Percentiles rank a stretch among this genome's conserved stretches.
Evolutionary conservation across 2,113 vertebrate species (phyloP).

Genomic region (Paralichthys olivaceus): DNA sequence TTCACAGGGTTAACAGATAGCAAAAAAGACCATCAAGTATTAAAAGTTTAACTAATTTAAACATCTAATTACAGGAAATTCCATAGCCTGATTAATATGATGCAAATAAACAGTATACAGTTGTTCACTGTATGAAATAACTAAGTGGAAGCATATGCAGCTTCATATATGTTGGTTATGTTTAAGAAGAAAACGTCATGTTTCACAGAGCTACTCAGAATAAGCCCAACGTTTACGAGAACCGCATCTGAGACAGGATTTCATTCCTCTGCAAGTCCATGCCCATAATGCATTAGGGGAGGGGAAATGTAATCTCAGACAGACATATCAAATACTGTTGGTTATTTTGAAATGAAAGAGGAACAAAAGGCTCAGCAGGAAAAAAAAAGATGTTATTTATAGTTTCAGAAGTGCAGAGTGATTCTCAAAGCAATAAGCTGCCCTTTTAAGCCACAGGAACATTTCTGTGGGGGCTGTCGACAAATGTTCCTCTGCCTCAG

Average conservation of each 20-base stretch:
- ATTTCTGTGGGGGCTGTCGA: conserved; percentile 1
- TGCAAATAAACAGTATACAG: background rate
- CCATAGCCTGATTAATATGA: background rate
- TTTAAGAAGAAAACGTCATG: background rate
- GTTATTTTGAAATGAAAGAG: conserved; percentile 35
- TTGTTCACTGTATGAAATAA: background rate
- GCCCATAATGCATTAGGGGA: conserved; percentile 31
- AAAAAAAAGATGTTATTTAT: conserved; percentile 34
- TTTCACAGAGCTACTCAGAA: conserved; percentile 22
- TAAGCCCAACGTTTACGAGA: conserved; percentile 22
- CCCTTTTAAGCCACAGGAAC: conserved; percentile 15
- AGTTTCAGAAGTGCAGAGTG: conserved; percentile 26
- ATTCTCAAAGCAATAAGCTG: conserved; percentile 40
- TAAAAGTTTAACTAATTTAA: no score
- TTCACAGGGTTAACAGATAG: background rate
- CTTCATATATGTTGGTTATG: background rate
- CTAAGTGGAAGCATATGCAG: background rate
- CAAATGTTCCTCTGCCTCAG: background rate
- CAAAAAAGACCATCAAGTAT: background rate
- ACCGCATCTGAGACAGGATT: conserved; percentile 30
- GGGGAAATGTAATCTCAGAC: conserved; percentile 42
- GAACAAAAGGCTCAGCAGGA: conserved; percentile 28
- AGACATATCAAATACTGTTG: conserved; percentile 46
- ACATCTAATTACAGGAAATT: background rate
- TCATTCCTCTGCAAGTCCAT: conserved; percentile 37